phyloP scores from a whole-genome alignment of 1,140 invertebrate species.

The Polyergus mexicanus region DNA sequence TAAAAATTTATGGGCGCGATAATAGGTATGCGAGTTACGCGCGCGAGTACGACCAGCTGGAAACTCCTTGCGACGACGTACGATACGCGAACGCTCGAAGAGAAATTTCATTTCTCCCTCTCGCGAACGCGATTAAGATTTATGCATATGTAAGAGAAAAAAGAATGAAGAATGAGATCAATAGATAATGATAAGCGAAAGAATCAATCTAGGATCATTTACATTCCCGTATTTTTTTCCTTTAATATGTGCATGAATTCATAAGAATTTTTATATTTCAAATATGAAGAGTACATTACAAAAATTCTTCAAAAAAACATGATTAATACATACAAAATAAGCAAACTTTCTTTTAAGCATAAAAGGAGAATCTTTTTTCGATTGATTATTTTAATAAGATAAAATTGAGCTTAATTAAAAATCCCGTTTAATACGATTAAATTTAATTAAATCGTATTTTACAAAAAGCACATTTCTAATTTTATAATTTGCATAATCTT shows the following conservation, averaged over 20 bases:
- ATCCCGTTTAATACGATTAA: not conserved
- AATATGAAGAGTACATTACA: not conserved
- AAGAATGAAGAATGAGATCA: constrained; percentile 13
- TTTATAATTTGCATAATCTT: constrained; percentile 1
- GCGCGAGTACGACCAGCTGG: constrained; percentile 34
- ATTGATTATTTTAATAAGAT: not conserved
- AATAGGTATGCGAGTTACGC: constrained; percentile 55
- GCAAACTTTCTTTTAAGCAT: not conserved
- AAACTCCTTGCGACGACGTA: constrained; percentile 37
- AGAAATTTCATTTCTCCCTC: constrained; percentile 33
- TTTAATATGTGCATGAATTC: not conserved
- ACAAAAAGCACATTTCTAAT: not conserved
- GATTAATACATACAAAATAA: not conserved
- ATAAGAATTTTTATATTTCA: not conserved
- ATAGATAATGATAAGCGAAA: not conserved
- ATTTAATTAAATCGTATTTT: not conserved
- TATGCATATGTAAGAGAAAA: not conserved
- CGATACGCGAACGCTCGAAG: not conserved
- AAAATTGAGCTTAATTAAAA: constrained; percentile 1
- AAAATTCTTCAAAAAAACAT: not conserved
- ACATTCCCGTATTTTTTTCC: not conserved
- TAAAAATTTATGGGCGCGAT: constrained; percentile 57
- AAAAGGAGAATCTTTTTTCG: not conserved
- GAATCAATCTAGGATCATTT: not conserved
- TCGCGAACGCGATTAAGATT: constrained; percentile 28